These are phyloP conservation scores for Protomyctophum bolini DNA, from an alignment of 2,113 vertebrate species.

Conservation along the genomic window DNA sequence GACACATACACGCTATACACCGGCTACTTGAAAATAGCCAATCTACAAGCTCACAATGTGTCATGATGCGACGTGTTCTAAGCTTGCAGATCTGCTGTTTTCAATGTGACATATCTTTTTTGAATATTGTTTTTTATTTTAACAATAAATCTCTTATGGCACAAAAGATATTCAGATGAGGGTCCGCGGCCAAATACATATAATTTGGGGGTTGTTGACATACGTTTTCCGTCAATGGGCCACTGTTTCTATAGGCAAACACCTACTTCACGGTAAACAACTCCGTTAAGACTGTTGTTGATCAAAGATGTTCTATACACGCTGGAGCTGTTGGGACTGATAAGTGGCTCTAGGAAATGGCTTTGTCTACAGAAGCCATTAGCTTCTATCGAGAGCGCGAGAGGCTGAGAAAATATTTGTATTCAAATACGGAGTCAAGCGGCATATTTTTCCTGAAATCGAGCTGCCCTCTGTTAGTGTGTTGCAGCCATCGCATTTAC, in stretches of 20 bases:
- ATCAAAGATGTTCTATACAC: conserved; percentile 41
- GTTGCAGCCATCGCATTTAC: conserved; percentile 14
- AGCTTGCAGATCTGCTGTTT: too few species aligned
- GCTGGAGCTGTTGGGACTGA: conserved; percentile 21
- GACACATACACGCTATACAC: too few species aligned
- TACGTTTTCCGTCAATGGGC: too few species aligned
- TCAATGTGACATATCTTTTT: too few species aligned
- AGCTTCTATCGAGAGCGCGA: conserved; percentile 11
- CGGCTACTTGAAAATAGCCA: too few species aligned
- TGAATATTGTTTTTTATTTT: too few species aligned
- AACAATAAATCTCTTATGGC: too few species aligned
- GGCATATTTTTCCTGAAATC: conserved; percentile 21
- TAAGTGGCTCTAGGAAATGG: conserved; percentile 48
- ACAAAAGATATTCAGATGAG: too few species aligned
- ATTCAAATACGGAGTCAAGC: conserved; percentile 20
- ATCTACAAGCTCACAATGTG: too few species aligned
- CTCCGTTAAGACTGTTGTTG: conserved; percentile 41
- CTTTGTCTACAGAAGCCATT: conserved; percentile 37
- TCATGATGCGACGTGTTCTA: too few species aligned
- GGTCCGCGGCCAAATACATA: too few species aligned
- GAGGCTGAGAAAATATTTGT: conserved; percentile 14
- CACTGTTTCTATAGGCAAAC: conserved; percentile 23
- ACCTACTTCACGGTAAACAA: conserved; percentile 29
- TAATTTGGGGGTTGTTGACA: too few species aligned
- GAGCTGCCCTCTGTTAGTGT: conserved; percentile 9